phyloP scores from a whole-genome alignment of 2,113 vertebrate genomes.

The Macrotis lagotis region DNA sequence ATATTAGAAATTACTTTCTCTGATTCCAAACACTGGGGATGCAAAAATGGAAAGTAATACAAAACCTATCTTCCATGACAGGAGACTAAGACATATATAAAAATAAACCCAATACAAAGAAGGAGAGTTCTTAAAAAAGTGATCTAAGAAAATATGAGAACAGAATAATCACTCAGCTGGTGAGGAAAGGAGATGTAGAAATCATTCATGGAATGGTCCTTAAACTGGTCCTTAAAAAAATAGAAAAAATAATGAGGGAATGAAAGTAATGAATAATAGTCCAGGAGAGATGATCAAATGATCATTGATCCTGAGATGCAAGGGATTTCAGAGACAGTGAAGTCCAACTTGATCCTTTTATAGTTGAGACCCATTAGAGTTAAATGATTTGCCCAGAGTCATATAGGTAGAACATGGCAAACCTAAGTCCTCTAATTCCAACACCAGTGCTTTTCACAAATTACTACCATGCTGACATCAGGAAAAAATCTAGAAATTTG shows the following conservation, averaged over 20 bases:
- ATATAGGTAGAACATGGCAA: not conserved
- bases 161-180: not conserved
- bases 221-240: not conserved
- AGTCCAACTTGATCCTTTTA: not conserved
- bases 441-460: not conserved
- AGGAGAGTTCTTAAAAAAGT: not conserved
- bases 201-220: not conserved
- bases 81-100: not conserved
- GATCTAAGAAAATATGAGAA: not conserved
- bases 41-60: not conserved
- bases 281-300: not conserved
- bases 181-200: not conserved
- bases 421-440: not conserved
- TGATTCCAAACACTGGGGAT: not conserved
- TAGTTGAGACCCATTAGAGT: not conserved
- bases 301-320: not conserved
- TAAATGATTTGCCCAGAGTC: not conserved
- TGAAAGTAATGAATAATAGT: not conserved
- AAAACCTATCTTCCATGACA: not conserved
- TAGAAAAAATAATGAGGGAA: not conserved
- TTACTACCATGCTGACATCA: not conserved
- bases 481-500: not conserved
- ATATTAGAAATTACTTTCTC: not conserved
- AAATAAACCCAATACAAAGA: not conserved
- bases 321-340: not conserved